Conservation (phyloP, 1,140 invertebrate species). For the Bursaphelenchus mucronatus region DNA sequence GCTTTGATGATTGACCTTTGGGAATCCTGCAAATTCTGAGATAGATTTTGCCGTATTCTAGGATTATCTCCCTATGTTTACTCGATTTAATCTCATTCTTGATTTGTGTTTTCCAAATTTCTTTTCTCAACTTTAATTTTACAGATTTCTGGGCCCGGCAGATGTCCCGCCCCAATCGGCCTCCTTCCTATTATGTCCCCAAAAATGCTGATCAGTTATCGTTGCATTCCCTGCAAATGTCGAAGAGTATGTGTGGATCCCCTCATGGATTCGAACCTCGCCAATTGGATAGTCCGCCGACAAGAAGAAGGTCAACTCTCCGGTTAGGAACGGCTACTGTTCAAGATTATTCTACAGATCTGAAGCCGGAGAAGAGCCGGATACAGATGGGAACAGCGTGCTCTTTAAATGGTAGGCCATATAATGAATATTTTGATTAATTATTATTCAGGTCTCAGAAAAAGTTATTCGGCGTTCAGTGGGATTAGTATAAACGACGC, state of each 20-base stretch:
- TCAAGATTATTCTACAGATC: not conserved
- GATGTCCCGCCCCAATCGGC: conserved; percentile 9
- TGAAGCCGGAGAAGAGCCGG: conserved; percentile 1
- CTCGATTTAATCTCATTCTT: not conserved
- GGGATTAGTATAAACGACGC: no score
- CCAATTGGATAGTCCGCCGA: not conserved
- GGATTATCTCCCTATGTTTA: not conserved
- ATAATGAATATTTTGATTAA: conserved; percentile 1
- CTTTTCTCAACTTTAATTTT: conserved; percentile 9
- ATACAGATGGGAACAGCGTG: conserved; percentile 5
- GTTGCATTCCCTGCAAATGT: conserved; percentile 1
- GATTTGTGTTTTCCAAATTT: conserved; percentile 1
- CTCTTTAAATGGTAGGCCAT: not conserved
- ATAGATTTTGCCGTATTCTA: not conserved
- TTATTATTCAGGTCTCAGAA: conserved; percentile 11
- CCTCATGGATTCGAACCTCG: not conserved
- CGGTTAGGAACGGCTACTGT: conserved; percentile 10
- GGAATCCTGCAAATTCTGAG: not conserved
- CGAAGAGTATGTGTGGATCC: conserved; percentile 1
- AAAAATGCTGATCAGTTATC: not conserved
- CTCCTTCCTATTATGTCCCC: conserved; percentile 8
- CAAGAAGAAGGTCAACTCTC: conserved; percentile 10
- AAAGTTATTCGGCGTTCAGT: conserved; percentile 7
- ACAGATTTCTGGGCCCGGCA: conserved; percentile 8
- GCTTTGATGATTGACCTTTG: not conserved